Evolutionary conservation across 2,888 invertebrate species (phyloP).

Genomic region (Drosophila colorata): DNA sequence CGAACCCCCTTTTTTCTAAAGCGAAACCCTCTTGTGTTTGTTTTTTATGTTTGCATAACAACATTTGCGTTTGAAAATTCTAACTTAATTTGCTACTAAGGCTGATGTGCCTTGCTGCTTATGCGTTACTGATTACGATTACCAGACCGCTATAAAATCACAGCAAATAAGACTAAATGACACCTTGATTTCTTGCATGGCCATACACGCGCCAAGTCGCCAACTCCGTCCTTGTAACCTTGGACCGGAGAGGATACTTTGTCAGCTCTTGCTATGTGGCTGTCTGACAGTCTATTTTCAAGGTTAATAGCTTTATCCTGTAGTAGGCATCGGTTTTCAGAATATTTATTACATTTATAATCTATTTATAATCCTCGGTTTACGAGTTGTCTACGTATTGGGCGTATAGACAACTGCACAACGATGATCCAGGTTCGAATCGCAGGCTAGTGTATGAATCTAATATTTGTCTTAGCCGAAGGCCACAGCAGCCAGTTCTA

Average conservation of each 20-base stretch:
- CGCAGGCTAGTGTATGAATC: too few species aligned
- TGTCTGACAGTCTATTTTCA: slow-evolving; percentile 12
- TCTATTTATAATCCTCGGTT: too few species aligned
- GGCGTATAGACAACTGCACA: too few species aligned
- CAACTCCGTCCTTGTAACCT: slow-evolving; percentile 44
- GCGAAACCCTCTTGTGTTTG: slow-evolving; percentile 1
- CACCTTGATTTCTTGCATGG: slow-evolving; percentile 37
- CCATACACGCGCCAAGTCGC: slow-evolving; percentile 24
- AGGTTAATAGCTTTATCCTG: slow-evolving; percentile 36
- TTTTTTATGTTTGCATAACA: slow-evolving; percentile 8
- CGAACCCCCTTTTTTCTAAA: neutral
- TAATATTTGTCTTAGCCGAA: too few species aligned
- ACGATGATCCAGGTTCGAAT: too few species aligned
- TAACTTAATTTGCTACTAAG: slow-evolving; percentile 45
- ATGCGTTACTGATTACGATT: neutral
- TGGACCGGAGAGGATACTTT: neutral
- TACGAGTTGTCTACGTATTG: too few species aligned
- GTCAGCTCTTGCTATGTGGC: neutral
- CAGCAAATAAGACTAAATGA: slow-evolving; percentile 38
- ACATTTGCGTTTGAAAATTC: slow-evolving; percentile 35
- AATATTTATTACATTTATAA: neutral
- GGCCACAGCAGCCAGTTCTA: too few species aligned
- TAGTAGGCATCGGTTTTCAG: slow-evolving; percentile 14
- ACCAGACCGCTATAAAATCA: slow-evolving; percentile 22
- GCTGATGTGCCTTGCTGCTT: slow-evolving; percentile 30